Base-by-base conservation (phyloP, 2,888 invertebrate species). In the Linhomoeus sp. region DNA sequence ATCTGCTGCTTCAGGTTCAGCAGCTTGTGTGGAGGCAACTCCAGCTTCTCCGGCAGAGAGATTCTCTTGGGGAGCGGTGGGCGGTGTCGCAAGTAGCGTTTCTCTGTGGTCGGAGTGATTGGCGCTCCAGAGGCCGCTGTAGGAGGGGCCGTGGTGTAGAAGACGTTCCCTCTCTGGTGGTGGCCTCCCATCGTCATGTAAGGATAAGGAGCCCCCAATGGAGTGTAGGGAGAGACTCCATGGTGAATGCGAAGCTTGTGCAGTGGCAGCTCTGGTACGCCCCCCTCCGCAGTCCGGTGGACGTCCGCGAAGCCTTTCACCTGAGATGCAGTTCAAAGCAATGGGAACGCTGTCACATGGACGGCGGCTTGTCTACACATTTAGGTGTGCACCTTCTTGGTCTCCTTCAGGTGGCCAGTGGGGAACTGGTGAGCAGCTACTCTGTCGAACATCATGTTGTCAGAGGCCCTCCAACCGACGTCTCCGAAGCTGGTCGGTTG, bases 401-500 rank as follows among this genome's bases (percentile, higher is more conserved):
- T 25, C 25, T 14, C 3, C 29, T 9, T n/a, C 29, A 12, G 25
- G 22, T 51, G 51, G n/a, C 54, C 55, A 7, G 54, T 52, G 5
- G 55, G 55, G 42, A 55, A 55, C 20, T 50, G 44, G 3, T 48
- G 29, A 1, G 52, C 40, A 15, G 5, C 40, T 2, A 54, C 41
- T 19, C 48, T 48, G 42, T 54, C 56, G 44, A 57, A 52, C 47
- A 56, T 55, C 9, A 53, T 45, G 48, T 56, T 67, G 54, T 69
- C 69, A 17, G 66, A 66, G 1, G 68, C 68, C 15, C 68, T 53
- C 37, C 67, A 58, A 1, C 68, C 68, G 49, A 66, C 67, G 49
- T 67, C 67, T 15, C 67, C 56, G 55, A 68, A 68, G 23, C 50
- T 39, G 9, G 47, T 24, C 25, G 41, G 41, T n/a, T 41, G 41